A percentile compares a stretch with the other conserved stretches of the same genome.
phyloP scores from a whole-genome alignment of 1,140 invertebrate species.

The Goniozus legneri region DNA sequence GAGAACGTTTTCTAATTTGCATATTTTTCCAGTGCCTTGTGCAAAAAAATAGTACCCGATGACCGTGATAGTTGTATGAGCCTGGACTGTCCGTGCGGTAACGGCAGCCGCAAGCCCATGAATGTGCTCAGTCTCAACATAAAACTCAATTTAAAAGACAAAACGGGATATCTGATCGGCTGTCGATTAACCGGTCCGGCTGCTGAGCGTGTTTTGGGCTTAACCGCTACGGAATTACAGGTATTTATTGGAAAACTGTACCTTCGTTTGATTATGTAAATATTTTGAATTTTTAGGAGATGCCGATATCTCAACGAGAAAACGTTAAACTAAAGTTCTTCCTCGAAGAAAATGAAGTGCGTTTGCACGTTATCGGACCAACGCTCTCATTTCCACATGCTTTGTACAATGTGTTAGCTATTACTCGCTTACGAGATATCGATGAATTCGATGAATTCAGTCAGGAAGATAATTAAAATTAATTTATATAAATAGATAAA shows the following conservation, averaged over 20 bases:
- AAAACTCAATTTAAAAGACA: slow-evolving; percentile 48
- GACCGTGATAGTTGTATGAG: slow-evolving; percentile 49
- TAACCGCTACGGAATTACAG: slow-evolving; percentile 33
- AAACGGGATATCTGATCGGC: slow-evolving; percentile 49
- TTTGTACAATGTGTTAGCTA: slow-evolving; percentile 45
- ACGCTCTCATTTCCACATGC: slow-evolving; percentile 26
- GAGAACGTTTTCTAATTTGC: background rate
- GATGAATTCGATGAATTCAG: slow-evolving; percentile 13
- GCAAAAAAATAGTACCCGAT: slow-evolving; percentile 33
- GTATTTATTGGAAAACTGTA: slow-evolving; percentile 21
- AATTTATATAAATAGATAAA: slow-evolving; percentile 1
- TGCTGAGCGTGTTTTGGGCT: slow-evolving; percentile 41
- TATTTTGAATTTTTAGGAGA: slow-evolving; percentile 22
- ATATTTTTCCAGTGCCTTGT: slow-evolving; percentile 38
- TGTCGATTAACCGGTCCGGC: slow-evolving; percentile 39
- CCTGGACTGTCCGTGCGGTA: slow-evolving; percentile 49
- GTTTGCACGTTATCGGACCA: slow-evolving; percentile 44
- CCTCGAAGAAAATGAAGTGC: slow-evolving; percentile 32
- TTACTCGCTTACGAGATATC: slow-evolving; percentile 14
- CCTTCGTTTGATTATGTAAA: background rate
- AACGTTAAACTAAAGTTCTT: slow-evolving; percentile 39
- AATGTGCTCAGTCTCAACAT: slow-evolving; percentile 39
- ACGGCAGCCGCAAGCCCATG: slow-evolving; percentile 34
- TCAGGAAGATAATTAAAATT: slow-evolving; percentile 1
- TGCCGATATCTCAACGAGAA: slow-evolving; percentile 29